A percentile compares a stretch with the other conserved stretches of the same genome.
phyloP scores from a whole-genome alignment of 2,113 vertebrate species.

The Cyphomyrus plagiostoma region DNA sequence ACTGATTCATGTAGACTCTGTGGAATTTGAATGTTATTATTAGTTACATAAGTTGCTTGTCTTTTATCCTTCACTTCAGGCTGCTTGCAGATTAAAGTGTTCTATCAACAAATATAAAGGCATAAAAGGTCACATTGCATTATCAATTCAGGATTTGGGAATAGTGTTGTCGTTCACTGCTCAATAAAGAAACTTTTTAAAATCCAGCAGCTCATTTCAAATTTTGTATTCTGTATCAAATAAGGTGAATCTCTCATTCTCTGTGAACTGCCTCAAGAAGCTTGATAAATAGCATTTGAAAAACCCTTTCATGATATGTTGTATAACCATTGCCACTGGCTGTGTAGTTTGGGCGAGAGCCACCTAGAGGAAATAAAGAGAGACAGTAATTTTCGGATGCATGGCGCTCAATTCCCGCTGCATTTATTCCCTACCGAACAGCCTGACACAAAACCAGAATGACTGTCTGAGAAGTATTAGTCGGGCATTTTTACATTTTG shows the following conservation, averaged over 20 bases:
- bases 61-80: background rate
- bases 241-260: background rate
- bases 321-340: background rate
- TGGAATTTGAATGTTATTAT: background rate
- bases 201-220: background rate
- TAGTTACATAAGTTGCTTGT: background rate
- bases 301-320: slow-evolving; percentile 3
- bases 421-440: background rate
- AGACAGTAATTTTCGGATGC: background rate
- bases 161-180: background rate
- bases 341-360: background rate
- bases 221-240: background rate
- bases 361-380: background rate
- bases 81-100: background rate
- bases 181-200: background rate
- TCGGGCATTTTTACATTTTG: background rate
- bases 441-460: background rate
- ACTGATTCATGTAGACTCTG: background rate
- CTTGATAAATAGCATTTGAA: background rate
- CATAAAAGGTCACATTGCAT: background rate
- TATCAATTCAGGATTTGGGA: background rate
- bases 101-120: background rate
- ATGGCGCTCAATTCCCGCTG: background rate
- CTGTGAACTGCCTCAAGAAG: slow-evolving; percentile 4
- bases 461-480: background rate